Evolutionary conservation across 2,888 invertebrate species (phyloP).

Genomic region (Sinopyrophorus schimmeli): DNA sequence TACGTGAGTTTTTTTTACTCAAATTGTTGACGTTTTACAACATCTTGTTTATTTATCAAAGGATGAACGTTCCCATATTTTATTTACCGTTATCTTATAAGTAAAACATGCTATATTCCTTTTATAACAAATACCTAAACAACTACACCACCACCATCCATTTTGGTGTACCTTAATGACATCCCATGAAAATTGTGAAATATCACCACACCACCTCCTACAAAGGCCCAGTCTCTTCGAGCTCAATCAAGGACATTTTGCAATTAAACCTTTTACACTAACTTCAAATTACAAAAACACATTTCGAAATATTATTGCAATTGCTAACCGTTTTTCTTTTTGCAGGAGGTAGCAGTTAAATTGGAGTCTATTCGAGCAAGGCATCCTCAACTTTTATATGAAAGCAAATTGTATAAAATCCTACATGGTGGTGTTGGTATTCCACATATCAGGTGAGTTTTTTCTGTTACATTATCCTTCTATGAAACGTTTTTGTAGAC

Average conservation of each 20-base stretch:
- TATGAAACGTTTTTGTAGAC: too few species aligned
- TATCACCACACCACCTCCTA: slow-evolving; percentile 29
- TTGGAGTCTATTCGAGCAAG: slow-evolving; percentile 95
- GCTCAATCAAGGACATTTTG: slow-evolving; percentile 30
- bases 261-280: slow-evolving; percentile 25
- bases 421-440: slow-evolving; percentile 96
- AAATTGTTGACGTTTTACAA: background rate
- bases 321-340: slow-evolving; percentile 38
- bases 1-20: background rate
- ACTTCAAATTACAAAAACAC: slow-evolving; percentile 9
- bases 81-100: slow-evolving; percentile 18
- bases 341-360: slow-evolving; percentile 97
- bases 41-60: slow-evolving; percentile 6
- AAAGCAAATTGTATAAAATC: slow-evolving; percentile 98
- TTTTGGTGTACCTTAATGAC: too few species aligned
- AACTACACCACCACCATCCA: too few species aligned
- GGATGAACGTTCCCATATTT: slow-evolving; percentile 4
- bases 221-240: slow-evolving; percentile 32
- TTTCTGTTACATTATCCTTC: too few species aligned
- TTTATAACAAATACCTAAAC: slow-evolving; percentile 5
- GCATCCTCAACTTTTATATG: slow-evolving; percentile 98
- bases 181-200: too few species aligned
- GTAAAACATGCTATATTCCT: slow-evolving; percentile 8
- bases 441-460: slow-evolving; percentile 86
- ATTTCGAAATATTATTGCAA: slow-evolving; percentile 6